Base-by-base conservation (phyloP, 2,888 invertebrate genomes). In the Tetropium fuscum region DNA sequence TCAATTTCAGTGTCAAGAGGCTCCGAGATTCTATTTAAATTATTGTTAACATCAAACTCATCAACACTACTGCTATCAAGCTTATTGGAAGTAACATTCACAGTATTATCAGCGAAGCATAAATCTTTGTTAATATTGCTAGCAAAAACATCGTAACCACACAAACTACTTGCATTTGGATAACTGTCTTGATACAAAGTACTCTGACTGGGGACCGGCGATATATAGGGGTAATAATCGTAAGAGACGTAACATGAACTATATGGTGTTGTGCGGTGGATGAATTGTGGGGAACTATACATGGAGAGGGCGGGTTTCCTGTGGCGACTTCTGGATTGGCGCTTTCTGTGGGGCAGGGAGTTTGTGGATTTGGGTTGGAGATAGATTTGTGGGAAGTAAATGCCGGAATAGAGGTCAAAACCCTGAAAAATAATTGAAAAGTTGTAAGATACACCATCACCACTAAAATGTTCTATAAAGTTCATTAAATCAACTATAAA, bases 381-480 rank as follows among this genome's bases (percentile, higher is more conserved):
- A 63, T 68, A 59, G 22, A 69, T 60, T 7, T 72, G 64, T 61
- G 88, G 88, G 74, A 89, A 87, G 83, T 88, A 90, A 80, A 90
- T 86, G 83, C 90, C 90, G 85, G 90, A 88, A 85, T 88, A 88
- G 86, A 90, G 87, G 85, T 90, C 89, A 85, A 87, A 85, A 83
- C 87, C 90, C 90, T 80, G 80, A 72, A 80, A 86, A 83, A 84
- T 82, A 82, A 82, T 83, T 60, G 61, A 49, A 40, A 60, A 27
- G 38, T 47, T 11, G 34, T 47, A 16, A 60, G 43, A 45, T 18
- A 38, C 15, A 20, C 61, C 62, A 63, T 44, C 63, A 71, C 66
- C 65, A 51, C 13, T 16, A 44, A n/a, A n/a, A n/a, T n/a, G n/a
- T n/a, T n/a, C n/a, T n/a, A n/a, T n/a, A n/a, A n/a, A n/a, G n/a